A percentile compares a stretch with the other conserved stretches of the same genome.
Evolutionary conservation across 2,888 invertebrate genomes (phyloP).

Genomic region (Deroplatys truncata): DNA sequence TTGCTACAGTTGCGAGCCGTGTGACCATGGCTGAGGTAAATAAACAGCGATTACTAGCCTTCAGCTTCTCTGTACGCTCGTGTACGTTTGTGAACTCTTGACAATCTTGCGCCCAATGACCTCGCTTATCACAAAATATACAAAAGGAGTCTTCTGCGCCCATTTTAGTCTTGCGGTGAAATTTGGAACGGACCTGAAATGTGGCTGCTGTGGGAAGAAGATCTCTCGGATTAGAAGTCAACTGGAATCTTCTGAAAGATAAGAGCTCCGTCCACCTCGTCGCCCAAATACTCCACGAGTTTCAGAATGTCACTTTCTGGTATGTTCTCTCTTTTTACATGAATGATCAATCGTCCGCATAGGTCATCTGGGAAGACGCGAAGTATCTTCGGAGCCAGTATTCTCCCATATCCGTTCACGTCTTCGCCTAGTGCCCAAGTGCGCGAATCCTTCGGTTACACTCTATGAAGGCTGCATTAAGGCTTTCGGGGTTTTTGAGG

Average conservation of each 20-base stretch:
- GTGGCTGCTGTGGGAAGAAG: not conserved
- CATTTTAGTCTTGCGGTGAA: not conserved
- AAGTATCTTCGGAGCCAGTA: too few species aligned
- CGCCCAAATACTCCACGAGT: too few species aligned
- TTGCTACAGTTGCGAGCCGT: not conserved
- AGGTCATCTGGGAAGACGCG: too few species aligned
- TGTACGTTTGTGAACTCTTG: not conserved
- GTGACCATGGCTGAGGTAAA: not conserved
- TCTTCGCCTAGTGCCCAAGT: too few species aligned
- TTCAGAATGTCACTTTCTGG: too few species aligned
- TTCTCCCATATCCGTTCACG: too few species aligned
- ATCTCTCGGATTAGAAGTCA: not conserved
- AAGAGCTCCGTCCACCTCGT: too few species aligned
- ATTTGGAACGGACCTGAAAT: not conserved
- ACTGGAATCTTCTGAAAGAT: too few species aligned
- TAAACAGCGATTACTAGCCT: not conserved
- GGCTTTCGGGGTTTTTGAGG: not conserved
- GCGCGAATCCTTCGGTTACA: not conserved
- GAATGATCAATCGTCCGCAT: too few species aligned
- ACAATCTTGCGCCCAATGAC: not conserved
- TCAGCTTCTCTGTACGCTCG: not conserved
- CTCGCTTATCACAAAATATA: not conserved
- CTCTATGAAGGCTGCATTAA: not conserved
- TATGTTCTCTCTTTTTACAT: too few species aligned
- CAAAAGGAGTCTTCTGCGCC: not conserved